Evolutionary conservation across 2,888 invertebrate species (phyloP), one percentile per base, ranked within the genome.

Genomic region (Chymomyza procnemis): DNA sequence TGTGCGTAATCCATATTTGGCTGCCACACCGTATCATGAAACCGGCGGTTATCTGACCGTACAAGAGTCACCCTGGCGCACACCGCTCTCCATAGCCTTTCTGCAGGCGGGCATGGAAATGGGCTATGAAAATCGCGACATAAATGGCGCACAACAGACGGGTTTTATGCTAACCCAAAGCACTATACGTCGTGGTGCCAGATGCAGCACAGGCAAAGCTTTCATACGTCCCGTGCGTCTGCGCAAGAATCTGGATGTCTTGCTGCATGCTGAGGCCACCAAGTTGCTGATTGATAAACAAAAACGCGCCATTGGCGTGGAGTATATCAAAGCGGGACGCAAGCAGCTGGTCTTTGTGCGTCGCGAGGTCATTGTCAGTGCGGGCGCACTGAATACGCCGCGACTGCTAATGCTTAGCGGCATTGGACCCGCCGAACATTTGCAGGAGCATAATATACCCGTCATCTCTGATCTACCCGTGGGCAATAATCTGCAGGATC

Each of bases 351-450:
- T 95, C 0, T 92, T 94, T 71, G 96, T 96, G 0, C 93, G 94
- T 69, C 93, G 95, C 62, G 97, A 97, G 90, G 94, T 98, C 0
- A 93, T 98, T 6, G 92, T 97, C 79, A 95, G 96, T 2, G 96
- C 97, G 0, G 98, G 98, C 0, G 94, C 98, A 0, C 93, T 99
- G 47, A 95, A 96, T 62, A 94, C 96, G 3, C 97, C 98, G 0
- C 97, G 98, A 82, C 88, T 99, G 19, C 92, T 99, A 75, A 97
- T 98, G 97, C 89, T 98, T 8, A 97, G 97, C 63, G 98, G 98
- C 0, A 93, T 97, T 21, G 97, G 97, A 0, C 96, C 96, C 0
- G 93, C 93, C 2, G 95, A 95, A 14, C 96, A 97, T 87, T 91
- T 97, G 4, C 91, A 93, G 66, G 93, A 94, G 67, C 93, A 95